Conservation (phyloP, 2,888 invertebrate species). For the Alviniconcha strummeri region DNA sequence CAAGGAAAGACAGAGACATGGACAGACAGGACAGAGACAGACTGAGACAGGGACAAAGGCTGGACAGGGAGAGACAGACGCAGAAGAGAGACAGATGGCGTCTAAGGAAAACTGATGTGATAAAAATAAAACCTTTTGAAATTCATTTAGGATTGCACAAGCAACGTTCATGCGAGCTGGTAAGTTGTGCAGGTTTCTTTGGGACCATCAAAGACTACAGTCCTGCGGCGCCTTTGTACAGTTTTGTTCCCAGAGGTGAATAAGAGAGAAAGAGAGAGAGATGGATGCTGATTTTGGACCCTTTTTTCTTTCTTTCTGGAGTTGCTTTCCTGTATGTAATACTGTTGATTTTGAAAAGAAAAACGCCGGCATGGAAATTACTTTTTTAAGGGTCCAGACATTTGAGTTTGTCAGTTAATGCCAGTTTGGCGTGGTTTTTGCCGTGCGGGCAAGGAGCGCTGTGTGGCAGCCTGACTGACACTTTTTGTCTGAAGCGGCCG, state of each 20-base stretch:
- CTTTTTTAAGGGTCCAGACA: background rate
- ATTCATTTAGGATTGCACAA: too few relatives aligned
- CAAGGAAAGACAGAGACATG: background rate
- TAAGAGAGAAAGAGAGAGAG: background rate
- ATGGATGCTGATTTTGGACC: background rate
- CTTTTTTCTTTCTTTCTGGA: background rate
- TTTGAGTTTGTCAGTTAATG: slow-evolving; percentile 24
- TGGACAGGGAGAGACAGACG: background rate
- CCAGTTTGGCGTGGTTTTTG: slow-evolving; percentile 16
- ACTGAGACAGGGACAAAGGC: background rate
- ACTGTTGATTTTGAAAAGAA: background rate
- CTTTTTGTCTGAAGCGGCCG: background rate
- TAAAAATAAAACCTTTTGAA: too few relatives aligned
- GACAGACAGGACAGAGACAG: background rate
- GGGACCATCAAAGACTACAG: too few relatives aligned
- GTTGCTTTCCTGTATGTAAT: background rate
- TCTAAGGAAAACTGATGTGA: too few relatives aligned
- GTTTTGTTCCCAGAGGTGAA: too few relatives aligned
- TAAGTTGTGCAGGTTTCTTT: too few relatives aligned
- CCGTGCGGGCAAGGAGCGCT: background rate
- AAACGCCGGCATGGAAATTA: background rate
- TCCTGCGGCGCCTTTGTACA: too few relatives aligned
- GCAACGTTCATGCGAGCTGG: too few relatives aligned
- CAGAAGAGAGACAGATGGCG: background rate
- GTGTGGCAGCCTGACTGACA: background rate